Percentiles rank a stretch among this genome's conserved stretches.
phyloP scores from a whole-genome alignment of 1,140 invertebrate species.

The Drosophila ercepeae region DNA sequence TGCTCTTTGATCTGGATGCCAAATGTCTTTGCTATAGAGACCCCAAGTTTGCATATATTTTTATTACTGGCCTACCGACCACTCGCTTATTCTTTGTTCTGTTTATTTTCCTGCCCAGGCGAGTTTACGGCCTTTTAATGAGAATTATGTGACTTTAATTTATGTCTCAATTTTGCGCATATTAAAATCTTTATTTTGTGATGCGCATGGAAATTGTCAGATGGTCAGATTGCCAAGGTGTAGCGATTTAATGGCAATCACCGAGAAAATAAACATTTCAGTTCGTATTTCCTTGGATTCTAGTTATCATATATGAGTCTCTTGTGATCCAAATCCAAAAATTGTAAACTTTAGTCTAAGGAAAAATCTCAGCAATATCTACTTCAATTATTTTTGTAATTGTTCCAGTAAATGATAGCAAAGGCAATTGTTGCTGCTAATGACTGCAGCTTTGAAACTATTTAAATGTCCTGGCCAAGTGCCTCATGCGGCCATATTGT shows the following conservation, averaged over 20 bases:
- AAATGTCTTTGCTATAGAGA: constrained; percentile 24
- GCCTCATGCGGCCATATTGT: constrained; percentile 32
- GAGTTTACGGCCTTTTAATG: constrained; percentile 75
- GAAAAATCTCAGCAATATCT: background rate
- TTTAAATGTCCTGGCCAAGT: constrained; percentile 37
- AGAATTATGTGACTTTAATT: constrained; percentile 81
- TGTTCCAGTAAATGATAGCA: constrained; percentile 8
- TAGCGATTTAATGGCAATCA: constrained; percentile 8
- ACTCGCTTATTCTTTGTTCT: constrained; percentile 20
- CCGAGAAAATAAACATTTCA: too few relatives aligned
- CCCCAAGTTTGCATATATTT: constrained; percentile 9
- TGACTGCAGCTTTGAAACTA: constrained; percentile 49
- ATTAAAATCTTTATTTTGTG: constrained; percentile 70
- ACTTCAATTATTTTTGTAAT: constrained; percentile 15
- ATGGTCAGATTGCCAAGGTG: constrained; percentile 4
- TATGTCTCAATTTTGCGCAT: constrained; percentile 80
- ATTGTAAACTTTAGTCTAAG: too few relatives aligned
- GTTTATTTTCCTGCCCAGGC: constrained; percentile 1
- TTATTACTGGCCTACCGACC: constrained; percentile 36
- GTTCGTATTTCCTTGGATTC: too few relatives aligned
- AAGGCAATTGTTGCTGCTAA: constrained; percentile 44
- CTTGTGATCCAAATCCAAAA: too few relatives aligned
- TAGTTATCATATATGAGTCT: too few relatives aligned
- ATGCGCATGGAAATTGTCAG: constrained; percentile 1
- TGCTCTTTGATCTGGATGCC: constrained; percentile 79